These are phyloP conservation scores for Galerucella calmariensis DNA, from an alignment of 2,888 invertebrate species.

Conservation along the genomic window DNA sequence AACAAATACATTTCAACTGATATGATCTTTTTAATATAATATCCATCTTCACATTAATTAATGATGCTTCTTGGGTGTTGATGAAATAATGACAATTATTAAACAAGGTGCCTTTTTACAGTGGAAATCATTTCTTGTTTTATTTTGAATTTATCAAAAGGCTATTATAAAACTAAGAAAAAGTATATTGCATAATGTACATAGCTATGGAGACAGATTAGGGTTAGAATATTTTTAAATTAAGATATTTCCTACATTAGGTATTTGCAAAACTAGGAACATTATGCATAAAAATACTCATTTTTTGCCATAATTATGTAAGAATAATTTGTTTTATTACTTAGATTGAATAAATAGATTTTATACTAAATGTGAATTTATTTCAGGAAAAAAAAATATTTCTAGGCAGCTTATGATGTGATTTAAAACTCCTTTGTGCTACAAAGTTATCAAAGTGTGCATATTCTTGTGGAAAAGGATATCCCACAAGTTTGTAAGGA, in stretches of 20 bases:
- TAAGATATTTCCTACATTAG: neutral
- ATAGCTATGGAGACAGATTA: neutral
- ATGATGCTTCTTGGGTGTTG: neutral
- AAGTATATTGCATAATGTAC: neutral
- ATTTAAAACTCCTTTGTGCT: too few relatives aligned
- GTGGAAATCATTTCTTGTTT: neutral
- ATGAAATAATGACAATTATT: neutral
- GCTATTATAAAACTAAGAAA: neutral
- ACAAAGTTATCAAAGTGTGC: too few relatives aligned
- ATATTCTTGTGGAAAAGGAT: too few relatives aligned
- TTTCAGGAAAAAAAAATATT: neutral
- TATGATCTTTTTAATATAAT: neutral
- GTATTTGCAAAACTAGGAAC: neutral
- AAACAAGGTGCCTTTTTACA: neutral
- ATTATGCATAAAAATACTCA: neutral
- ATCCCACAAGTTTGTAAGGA: too few relatives aligned
- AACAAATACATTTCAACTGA: neutral
- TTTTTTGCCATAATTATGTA: neutral
- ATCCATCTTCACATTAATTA: neutral
- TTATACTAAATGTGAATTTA: conserved; percentile 15
- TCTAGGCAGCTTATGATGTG: neutral
- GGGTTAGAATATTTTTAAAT: neutral
- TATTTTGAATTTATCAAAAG: neutral
- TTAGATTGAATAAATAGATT: conserved; percentile 7
- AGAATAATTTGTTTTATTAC: neutral